phyloP scores from a whole-genome alignment of 2,797 vertebrate species.

The Amblyopsis hoosieri region DNA sequence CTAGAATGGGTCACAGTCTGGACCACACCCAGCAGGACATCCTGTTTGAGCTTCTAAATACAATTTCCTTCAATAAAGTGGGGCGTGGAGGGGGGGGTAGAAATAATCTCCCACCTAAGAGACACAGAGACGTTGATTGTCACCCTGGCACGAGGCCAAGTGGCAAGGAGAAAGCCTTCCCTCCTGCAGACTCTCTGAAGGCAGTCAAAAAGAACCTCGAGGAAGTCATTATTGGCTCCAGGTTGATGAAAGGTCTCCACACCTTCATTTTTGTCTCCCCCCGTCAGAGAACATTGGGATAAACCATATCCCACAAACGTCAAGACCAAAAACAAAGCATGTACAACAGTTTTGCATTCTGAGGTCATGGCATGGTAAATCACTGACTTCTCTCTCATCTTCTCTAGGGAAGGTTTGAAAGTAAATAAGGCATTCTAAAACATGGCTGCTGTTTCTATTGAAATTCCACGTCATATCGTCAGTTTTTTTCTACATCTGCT shows the following conservation, averaged over 20 bases:
- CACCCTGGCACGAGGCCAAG: slow-evolving; percentile 83
- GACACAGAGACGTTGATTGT: slow-evolving; percentile 83
- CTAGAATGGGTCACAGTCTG: slow-evolving; percentile 68
- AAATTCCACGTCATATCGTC: too few species aligned
- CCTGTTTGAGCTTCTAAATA: slow-evolving; percentile 85
- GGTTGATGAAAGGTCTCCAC: slow-evolving; percentile 55
- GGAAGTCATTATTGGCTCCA: slow-evolving; percentile 76
- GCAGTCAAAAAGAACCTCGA: slow-evolving; percentile 71
- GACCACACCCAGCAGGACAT: slow-evolving; percentile 80
- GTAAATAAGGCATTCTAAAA: too few species aligned
- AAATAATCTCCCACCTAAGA: slow-evolving; percentile 82
- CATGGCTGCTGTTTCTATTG: too few species aligned
- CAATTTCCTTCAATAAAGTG: slow-evolving; percentile 75
- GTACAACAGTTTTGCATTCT: too few species aligned
- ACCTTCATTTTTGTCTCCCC: slow-evolving; percentile 3
- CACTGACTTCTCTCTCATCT: too few species aligned
- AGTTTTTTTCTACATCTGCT: too few species aligned
- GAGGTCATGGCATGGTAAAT: too few species aligned
- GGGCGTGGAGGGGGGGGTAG: slow-evolving; percentile 39
- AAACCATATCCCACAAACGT: too few species aligned
- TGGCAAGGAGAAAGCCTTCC: slow-evolving; percentile 55
- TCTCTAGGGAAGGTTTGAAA: too few species aligned
- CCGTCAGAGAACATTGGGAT: slow-evolving; percentile 9
- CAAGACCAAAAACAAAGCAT: too few species aligned
- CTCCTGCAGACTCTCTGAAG: slow-evolving; percentile 37